Conservation (phyloP, 1,140 invertebrate species). For the Aporrectodea caliginosa region DNA sequence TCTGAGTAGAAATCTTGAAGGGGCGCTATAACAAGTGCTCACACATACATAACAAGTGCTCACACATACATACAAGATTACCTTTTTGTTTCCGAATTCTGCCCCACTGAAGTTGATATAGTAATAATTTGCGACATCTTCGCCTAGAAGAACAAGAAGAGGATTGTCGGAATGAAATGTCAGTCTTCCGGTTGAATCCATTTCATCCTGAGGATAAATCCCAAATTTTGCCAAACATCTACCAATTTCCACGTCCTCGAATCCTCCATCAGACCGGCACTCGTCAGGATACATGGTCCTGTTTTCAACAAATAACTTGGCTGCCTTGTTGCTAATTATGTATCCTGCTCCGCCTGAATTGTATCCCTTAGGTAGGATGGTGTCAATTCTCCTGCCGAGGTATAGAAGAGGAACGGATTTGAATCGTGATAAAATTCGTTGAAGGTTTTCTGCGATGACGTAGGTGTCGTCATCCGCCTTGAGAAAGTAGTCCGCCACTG, state of each 20-base stretch:
- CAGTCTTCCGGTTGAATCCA: background rate
- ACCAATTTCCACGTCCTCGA: background rate
- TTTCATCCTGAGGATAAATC: background rate
- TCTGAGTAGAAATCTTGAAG: too few relatives aligned
- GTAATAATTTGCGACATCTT: background rate
- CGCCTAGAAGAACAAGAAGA: background rate
- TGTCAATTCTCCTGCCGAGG: background rate
- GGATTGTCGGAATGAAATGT: background rate
- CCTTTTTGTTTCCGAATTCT: background rate
- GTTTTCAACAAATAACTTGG: background rate
- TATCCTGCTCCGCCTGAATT: background rate
- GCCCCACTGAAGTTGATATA: background rate
- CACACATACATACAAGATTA: too few relatives aligned
- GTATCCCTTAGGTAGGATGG: background rate
- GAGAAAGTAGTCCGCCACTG: background rate
- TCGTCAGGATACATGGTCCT: background rate
- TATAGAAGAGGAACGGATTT: background rate
- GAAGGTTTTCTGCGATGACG: background rate
- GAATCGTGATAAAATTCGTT: background rate
- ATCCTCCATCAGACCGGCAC: background rate
- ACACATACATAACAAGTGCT: too few relatives aligned
- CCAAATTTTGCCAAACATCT: background rate
- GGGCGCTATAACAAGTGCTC: too few relatives aligned
- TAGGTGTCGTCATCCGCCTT: background rate
- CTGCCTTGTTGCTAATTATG: background rate